Evolutionary conservation across 2,113 vertebrate genomes (phyloP).

Genomic region (Bos javanicus): DNA sequence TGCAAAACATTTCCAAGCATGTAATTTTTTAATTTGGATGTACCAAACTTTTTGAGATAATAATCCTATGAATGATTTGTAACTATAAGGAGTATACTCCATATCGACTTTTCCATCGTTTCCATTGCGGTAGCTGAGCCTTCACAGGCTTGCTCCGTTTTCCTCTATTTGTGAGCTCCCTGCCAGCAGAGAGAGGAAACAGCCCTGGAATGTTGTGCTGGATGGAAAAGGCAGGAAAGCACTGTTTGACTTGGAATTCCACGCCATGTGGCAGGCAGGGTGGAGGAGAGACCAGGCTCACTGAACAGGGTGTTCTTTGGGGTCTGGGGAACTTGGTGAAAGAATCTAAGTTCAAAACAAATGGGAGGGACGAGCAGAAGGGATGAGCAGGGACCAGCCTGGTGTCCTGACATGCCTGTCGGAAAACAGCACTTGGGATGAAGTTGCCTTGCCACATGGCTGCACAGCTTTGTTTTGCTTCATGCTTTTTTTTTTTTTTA

Average conservation of each 20-base stretch:
- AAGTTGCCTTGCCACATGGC: neutral
- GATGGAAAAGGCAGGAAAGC: constrained; percentile 30
- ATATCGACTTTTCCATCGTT: neutral
- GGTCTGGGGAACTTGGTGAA: neutral
- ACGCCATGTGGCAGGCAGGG: neutral
- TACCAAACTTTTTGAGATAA: neutral
- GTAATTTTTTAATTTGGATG: neutral
- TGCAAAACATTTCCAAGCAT: neutral
- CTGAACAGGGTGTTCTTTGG: constrained; percentile 19
- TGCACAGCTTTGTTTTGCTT: neutral
- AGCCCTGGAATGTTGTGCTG: neutral
- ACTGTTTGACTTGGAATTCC: constrained; percentile 36
- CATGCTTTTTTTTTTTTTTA: neutral
- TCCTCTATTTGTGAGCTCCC: neutral
- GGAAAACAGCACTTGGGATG: rapidly evolving
- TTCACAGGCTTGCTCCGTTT: neutral
- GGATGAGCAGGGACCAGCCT: neutral
- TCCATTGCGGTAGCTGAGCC: neutral
- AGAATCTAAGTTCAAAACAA: neutral
- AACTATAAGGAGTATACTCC: neutral
- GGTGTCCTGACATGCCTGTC: neutral
- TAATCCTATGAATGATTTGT: neutral
- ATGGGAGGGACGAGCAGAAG: neutral
- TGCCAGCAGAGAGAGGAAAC: neutral
- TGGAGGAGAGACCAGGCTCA: neutral